Conservation (phyloP, 1,140 invertebrate genomes). For the Hydropsyche tenuis region DNA sequence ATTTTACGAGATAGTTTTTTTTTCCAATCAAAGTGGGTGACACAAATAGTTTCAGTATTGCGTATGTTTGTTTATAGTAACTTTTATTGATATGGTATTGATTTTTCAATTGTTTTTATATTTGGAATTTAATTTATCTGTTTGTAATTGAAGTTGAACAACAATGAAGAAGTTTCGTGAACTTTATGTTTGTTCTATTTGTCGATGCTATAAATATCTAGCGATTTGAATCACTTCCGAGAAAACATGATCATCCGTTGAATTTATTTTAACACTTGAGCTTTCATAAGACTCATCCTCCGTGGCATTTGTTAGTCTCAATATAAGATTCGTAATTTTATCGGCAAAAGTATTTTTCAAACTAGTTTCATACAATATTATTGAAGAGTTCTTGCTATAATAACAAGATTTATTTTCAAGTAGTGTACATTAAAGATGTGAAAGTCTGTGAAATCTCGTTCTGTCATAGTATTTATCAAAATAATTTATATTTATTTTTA, state of each 20-base stretch:
- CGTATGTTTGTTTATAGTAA: too few relatives aligned
- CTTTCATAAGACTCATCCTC: not conserved
- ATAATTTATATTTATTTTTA: not conserved
- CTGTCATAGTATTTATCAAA: too few relatives aligned
- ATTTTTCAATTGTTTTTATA: too few relatives aligned
- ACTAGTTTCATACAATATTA: too few relatives aligned
- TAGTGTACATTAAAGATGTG: not conserved
- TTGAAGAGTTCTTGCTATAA: too few relatives aligned
- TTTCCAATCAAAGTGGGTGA: constrained; percentile 14
- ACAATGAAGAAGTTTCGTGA: too few relatives aligned
- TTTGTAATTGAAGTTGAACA: too few relatives aligned
- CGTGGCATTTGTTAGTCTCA: not conserved
- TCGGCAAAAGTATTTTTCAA: too few relatives aligned
- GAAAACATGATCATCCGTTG: not conserved
- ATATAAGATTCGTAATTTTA: too few relatives aligned
- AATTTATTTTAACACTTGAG: not conserved
- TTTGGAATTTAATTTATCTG: too few relatives aligned
- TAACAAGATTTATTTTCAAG: not conserved
- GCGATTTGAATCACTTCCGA: not conserved
- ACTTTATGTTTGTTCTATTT: not conserved
- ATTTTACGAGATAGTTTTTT: constrained; percentile 11
- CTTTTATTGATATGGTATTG: too few relatives aligned
- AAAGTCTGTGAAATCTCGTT: not conserved
- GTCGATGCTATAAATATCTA: not conserved
- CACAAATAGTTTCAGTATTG: not conserved